These are phyloP conservation scores for Syrista parreyssii DNA, from an alignment of 2,888 invertebrate species.

Conservation along the genomic window DNA sequence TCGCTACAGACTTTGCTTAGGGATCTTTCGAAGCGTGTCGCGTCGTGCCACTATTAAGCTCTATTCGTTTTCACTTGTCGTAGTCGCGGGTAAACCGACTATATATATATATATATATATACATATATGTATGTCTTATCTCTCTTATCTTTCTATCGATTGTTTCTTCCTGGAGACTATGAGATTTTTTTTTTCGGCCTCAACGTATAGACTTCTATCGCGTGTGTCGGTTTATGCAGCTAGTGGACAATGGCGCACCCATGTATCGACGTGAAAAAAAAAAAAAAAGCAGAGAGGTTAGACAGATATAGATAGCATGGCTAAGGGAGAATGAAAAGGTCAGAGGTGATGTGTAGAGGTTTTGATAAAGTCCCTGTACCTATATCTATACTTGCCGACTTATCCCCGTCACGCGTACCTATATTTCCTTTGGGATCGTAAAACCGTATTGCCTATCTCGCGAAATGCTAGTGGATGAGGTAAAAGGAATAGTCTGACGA, in stretches of 20 bases:
- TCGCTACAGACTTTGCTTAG: not conserved
- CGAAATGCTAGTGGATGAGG: not conserved
- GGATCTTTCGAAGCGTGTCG: not conserved
- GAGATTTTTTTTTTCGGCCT: not conserved
- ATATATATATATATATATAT: too few species aligned
- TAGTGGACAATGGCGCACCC: slow-evolving; percentile 20
- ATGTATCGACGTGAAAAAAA: slow-evolving; percentile 19
- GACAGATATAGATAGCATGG: not conserved
- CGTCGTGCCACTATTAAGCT: not conserved
- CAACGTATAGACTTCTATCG: not conserved
- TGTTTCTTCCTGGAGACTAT: not conserved
- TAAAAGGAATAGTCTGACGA: not conserved
- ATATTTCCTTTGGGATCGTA: not conserved
- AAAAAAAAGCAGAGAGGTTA: slow-evolving; percentile 4
- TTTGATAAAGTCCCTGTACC: not conserved
- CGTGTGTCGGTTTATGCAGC: not conserved
- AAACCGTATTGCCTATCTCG: not conserved
- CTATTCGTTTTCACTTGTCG: not conserved
- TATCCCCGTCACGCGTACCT: not conserved
- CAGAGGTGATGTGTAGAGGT: not conserved
- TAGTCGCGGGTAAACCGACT: not conserved
- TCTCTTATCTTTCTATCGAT: not conserved
- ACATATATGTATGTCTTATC: too few species aligned
- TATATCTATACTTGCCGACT: not conserved
- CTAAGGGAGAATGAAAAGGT: not conserved